Evolutionary conservation across 2,113 vertebrate species (phyloP).

Genomic region (Microtus oregoni): DNA sequence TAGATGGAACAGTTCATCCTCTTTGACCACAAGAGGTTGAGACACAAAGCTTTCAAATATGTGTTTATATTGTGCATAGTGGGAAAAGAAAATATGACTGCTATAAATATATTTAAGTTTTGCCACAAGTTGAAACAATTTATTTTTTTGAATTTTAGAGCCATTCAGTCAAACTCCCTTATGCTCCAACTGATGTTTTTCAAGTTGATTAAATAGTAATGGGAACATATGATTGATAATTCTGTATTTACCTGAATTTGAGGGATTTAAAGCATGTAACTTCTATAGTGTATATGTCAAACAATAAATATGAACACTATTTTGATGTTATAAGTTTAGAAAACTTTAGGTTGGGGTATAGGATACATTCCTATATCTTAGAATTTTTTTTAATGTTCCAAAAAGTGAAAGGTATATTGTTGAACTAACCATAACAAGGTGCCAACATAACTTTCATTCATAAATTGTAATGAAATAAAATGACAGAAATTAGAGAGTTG

Average conservation of each 20-base stretch:
- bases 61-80: background rate
- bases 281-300: background rate
- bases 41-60: constrained; percentile 18
- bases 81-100: background rate
- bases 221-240: background rate
- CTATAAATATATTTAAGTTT: constrained; percentile 22
- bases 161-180: background rate
- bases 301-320: background rate
- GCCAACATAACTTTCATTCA: background rate
- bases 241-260: background rate
- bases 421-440: background rate
- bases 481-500: background rate
- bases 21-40: background rate
- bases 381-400: background rate
- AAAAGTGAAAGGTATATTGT: background rate
- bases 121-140: background rate
- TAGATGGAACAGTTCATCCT: background rate
- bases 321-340: background rate
- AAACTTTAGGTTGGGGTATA: background rate
- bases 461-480: background rate
- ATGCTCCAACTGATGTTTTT: background rate
- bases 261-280: background rate
- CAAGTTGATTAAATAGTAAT: background rate
- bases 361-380: background rate
- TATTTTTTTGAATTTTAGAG: background rate